Evolutionary conservation across 2,113 vertebrate genomes (phyloP).

Genomic region (Oriolus oriolus): DNA sequence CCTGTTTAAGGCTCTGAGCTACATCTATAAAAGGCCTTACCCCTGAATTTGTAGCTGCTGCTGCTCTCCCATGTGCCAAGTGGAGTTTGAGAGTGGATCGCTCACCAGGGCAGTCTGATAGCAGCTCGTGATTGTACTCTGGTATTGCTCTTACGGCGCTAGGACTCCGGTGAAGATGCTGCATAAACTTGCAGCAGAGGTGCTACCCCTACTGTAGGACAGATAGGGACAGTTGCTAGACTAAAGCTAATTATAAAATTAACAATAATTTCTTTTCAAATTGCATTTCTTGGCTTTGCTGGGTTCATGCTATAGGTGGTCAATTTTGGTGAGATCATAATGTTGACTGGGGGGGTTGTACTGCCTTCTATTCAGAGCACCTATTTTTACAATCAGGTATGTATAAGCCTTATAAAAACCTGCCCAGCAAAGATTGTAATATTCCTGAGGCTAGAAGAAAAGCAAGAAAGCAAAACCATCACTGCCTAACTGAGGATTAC

Average conservation of each 20-base stretch:
- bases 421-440: background rate
- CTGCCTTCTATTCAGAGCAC: background rate
- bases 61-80: background rate
- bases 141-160: background rate
- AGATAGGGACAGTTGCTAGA: background rate
- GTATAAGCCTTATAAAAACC: background rate
- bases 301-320: background rate
- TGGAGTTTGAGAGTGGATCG: background rate
- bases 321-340: fast-evolving
- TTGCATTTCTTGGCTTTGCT: background rate
- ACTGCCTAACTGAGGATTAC: background rate
- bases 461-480: background rate
- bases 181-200: background rate
- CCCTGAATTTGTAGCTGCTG: background rate
- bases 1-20: background rate
- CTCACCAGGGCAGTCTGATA: fast-evolving
- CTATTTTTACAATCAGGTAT: background rate
- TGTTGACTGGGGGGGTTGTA: fast-evolving
- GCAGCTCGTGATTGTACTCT: fast-evolving
- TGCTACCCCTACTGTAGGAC: background rate
- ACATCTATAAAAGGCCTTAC: background rate
- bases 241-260: background rate
- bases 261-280: background rate
- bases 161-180: background rate
- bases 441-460: background rate